Percentiles rank a stretch among this genome's conserved stretches.
Conservation (phyloP, 2,797 vertebrate species). For the Melanotaenia maccullochi region DNA sequence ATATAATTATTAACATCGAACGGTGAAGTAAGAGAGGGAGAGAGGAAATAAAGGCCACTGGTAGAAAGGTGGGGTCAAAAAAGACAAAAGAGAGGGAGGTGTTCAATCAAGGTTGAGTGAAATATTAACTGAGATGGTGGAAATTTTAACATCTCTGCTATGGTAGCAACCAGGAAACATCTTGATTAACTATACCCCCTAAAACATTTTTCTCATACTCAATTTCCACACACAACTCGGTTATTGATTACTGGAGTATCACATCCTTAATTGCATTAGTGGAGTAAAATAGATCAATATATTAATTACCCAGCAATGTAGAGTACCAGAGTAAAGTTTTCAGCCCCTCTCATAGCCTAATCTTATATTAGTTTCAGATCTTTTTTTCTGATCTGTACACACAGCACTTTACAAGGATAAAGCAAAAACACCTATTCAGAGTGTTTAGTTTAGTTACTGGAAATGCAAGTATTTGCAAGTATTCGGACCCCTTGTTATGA, state of each 20-base stretch:
- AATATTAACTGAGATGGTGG: constrained; percentile 52
- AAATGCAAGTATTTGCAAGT: background rate
- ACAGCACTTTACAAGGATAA: background rate
- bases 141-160: constrained; percentile 32
- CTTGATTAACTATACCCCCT: constrained; percentile 1
- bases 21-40: background rate
- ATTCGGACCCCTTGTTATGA: background rate
- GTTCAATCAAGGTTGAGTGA: constrained; percentile 28
- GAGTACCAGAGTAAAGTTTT: background rate
- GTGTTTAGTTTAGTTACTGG: background rate
- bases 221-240: constrained; percentile 10
- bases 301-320: background rate
- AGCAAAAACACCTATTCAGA: background rate
- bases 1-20: constrained; percentile 15
- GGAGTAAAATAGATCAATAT: background rate
- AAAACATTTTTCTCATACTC: constrained; percentile 25
- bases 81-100: constrained; percentile 30
- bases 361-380: background rate
- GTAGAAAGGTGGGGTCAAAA: constrained; percentile 33
- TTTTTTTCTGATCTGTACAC: background rate
- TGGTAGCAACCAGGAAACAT: constrained; percentile 11
- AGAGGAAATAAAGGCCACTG: constrained; percentile 19
- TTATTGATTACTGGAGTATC: constrained; percentile 26
- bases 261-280: background rate
- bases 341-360: background rate